Conservation (phyloP, 2,113 vertebrate genomes). For the Larimichthys polyactis region DNA sequence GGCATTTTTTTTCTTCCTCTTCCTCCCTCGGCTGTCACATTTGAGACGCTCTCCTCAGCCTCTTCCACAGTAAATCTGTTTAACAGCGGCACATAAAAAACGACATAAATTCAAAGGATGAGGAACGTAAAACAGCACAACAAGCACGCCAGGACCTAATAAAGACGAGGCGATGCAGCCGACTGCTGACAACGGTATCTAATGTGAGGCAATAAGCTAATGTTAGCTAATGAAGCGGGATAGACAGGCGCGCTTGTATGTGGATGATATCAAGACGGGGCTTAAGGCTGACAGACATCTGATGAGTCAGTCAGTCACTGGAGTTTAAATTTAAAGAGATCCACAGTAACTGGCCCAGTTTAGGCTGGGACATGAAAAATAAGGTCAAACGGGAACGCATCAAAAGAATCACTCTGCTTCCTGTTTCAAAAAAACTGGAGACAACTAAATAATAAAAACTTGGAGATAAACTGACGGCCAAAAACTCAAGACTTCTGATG, state of each 20-base stretch:
- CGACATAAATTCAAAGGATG: slow-evolving; percentile 60
- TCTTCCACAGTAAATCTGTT: slow-evolving; percentile 66
- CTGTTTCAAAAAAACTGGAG: background rate
- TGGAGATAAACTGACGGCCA: background rate
- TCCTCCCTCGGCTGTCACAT: slow-evolving; percentile 59
- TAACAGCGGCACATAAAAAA: slow-evolving; percentile 66
- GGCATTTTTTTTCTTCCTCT: slow-evolving; percentile 13
- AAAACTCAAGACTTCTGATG: too few relatives aligned
- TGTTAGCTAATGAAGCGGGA: slow-evolving; percentile 26
- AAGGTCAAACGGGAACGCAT: background rate
- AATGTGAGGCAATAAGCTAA: slow-evolving; percentile 58
- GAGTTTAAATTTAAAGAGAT: background rate
- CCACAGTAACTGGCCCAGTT: background rate
- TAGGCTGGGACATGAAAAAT: background rate
- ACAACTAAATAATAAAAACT: background rate
- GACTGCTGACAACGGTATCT: slow-evolving; percentile 34
- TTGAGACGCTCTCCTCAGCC: slow-evolving; percentile 58
- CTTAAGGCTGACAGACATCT: slow-evolving; percentile 20
- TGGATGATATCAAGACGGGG: background rate
- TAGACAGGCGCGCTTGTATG: background rate
- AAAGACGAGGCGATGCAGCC: slow-evolving; percentile 38
- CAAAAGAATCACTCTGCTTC: background rate
- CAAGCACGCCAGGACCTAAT: slow-evolving; percentile 42
- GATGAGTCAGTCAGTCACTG: slow-evolving; percentile 21
- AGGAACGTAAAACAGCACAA: slow-evolving; percentile 60